Evolutionary conservation across 2,888 invertebrate species (phyloP), one percentile per base, ranked within the genome.

Genomic region (Augiades crinisus): DNA sequence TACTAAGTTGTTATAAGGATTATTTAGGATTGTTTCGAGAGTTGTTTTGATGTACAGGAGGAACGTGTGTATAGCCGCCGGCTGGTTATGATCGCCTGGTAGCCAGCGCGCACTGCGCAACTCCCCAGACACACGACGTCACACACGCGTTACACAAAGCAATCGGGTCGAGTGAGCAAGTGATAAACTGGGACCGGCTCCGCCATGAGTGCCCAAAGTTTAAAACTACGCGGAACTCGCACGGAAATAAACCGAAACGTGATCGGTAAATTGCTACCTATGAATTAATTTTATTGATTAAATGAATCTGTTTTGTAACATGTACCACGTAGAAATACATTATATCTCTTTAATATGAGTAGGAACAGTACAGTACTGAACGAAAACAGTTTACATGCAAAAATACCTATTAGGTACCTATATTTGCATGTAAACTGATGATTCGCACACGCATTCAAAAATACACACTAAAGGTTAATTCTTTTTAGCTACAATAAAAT

Each of bases 41-140:
- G 8, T 38, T 38, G 33, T 45, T 27, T 38, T 30, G 52, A 57
- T 40, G 52, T 55, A 64, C 59, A 64, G 67, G 65, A 70, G 72
- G 74, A 80, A 80, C 79, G 72, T 75, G 61, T 67, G 54, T 58
- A 56, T 52, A 69, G 62, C 72, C 73, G 67, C 70, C 62, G 37
- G 47, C 56, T 53, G 51, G 57, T 60, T 77, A 83, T 88, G 87
- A 47, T 72, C 47, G 68, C 88, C 87, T 71, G 74, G 86, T 89
- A 70, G 62, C 61, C 79, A 84, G 83, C 88, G 87, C 88, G 86
- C 85, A 88, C 82, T 88, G 88, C 88, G 88, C 88, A 89, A 89
- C 87, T 89, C 88, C 81, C 82, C 78, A 77, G 83, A 83, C 80
- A 81, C 73, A 76, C 74, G 72, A 82, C 83, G 82, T 83, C 81